Conservation (phyloP, 2,888 invertebrate species). For the Spicauda simplicius region DNA sequence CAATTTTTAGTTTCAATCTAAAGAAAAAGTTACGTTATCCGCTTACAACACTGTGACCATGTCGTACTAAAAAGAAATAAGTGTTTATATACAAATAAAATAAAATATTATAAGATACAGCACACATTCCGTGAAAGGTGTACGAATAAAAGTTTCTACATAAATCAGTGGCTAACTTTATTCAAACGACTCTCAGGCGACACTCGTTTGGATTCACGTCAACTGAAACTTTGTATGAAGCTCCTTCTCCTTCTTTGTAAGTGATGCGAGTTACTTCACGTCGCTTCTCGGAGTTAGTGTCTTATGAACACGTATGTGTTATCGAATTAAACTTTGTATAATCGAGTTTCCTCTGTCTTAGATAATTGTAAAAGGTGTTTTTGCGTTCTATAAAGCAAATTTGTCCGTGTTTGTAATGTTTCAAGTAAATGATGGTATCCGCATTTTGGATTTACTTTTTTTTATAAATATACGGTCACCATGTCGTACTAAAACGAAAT, state of each 20-base stretch:
- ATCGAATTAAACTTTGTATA: neutral
- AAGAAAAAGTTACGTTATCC: no score
- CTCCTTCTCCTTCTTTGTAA: constrained; percentile 61
- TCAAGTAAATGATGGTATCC: no score
- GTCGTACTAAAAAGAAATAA: no score
- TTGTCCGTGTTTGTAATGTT: no score
- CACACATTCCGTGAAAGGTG: no score
- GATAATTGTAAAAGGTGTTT: neutral
- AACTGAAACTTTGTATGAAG: constrained; percentile 70
- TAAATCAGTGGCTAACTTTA: constrained; percentile 82
- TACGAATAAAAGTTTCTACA: constrained; percentile 75
- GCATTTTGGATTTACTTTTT: no score
- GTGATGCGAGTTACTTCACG: constrained; percentile 56
- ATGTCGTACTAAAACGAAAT: no score
- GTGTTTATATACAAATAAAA: no score
- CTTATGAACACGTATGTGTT: neutral
- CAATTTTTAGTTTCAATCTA: no score
- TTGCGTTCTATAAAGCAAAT: neutral
- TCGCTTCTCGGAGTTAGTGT: constrained; percentile 46
- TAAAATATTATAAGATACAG: no score
- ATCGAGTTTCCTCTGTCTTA: neutral
- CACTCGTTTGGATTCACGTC: constrained; percentile 78
- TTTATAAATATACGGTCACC: no score
- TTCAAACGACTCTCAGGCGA: constrained; percentile 83
- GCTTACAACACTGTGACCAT: no score